Evolutionary conservation across 53 echinoderm and acorn worm species (phyloP), one percentile per base, ranked within the genome.

Genomic region (Echinometra lucunter): DNA sequence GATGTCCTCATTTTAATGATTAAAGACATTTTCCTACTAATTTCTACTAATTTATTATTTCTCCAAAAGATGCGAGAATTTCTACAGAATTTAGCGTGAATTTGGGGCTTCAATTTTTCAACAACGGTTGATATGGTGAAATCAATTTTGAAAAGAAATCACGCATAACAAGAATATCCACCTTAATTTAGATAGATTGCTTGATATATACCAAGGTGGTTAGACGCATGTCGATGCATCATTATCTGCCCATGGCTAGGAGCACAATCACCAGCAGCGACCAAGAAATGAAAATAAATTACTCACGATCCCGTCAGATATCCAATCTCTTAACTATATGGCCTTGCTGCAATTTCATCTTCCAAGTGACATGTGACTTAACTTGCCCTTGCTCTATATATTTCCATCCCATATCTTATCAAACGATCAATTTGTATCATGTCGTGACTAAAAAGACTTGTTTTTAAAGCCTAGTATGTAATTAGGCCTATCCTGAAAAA

Each of bases 251-350:
- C 25, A 25, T 23, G 63, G 63, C 25, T 72, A 34, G 35, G 34
- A n/a, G 32, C 28, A 12, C 72, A 32, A 72, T 72, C 32, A 72
- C 72, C 72, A 72, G 35, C 3, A 72, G 72, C 72, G 32, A 72
- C 15, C 35, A 72, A 42, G 78, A 78, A 78, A 78, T 78, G 38
- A 78, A 38, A 78, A 78, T 78, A 35, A 78, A 78, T 78, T 78
- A 42, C 16, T 78, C 40, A 38, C 42, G 40, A 78, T 78, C 42
- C 42, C 19, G 38, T 3, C 6, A 78, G 78, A 78, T 78, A 78
- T 78, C 38, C 78, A 78, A 78, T 78, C 38, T 78, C 37, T 78
- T 16, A 40, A 16, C 19, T 0, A 63, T 63, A 21, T 21, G 63
- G 63, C 23, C 78, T 21, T 78, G 42, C 19, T 78, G 35, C 40